phyloP scores from a whole-genome alignment of 1,140 invertebrate genomes.

The Drosophila nannoptera region DNA sequence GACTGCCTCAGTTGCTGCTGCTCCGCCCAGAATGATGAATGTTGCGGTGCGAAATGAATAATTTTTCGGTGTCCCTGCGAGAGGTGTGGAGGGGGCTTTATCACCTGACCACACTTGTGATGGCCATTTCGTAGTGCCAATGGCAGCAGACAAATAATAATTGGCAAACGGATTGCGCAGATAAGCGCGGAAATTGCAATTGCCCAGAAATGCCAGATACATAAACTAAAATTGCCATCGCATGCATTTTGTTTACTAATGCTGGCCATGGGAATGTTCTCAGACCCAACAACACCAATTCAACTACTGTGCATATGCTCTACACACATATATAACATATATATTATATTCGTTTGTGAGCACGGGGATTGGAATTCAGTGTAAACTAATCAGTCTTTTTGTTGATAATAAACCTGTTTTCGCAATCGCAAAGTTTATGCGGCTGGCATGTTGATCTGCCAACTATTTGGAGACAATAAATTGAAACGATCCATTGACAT shows the following conservation, averaged over 20 bases:
- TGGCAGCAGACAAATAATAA: constrained; percentile 41
- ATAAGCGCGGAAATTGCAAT: constrained; percentile 23
- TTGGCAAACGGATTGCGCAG: constrained; percentile 4
- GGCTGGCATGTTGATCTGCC: no score
- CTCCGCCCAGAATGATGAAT: constrained; percentile 10
- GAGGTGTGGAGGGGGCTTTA: constrained; percentile 42
- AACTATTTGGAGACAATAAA: constrained; percentile 3
- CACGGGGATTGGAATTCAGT: neutral
- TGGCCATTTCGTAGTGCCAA: constrained; percentile 32
- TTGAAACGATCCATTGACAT: constrained; percentile 5
- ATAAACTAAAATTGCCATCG: constrained; percentile 18
- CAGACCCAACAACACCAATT: neutral
- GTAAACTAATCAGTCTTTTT: neutral
- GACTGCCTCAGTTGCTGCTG: constrained; percentile 29
- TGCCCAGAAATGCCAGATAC: constrained; percentile 4
- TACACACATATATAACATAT: no score
- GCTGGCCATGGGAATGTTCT: constrained; percentile 1
- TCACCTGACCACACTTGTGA: constrained; percentile 25
- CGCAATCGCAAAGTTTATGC: neutral
- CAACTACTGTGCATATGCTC: no score
- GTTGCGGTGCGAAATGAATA: constrained; percentile 49
- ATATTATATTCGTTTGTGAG: no score
- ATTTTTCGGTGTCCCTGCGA: constrained; percentile 42
- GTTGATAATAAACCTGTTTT: constrained; percentile 1
- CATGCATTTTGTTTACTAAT: constrained; percentile 18